A percentile compares a stretch with the other conserved stretches of the same genome.
These are phyloP conservation scores for Auanema freiburgensis DNA, from an alignment of 2,888 invertebrate species.

Conservation along the genomic window DNA sequence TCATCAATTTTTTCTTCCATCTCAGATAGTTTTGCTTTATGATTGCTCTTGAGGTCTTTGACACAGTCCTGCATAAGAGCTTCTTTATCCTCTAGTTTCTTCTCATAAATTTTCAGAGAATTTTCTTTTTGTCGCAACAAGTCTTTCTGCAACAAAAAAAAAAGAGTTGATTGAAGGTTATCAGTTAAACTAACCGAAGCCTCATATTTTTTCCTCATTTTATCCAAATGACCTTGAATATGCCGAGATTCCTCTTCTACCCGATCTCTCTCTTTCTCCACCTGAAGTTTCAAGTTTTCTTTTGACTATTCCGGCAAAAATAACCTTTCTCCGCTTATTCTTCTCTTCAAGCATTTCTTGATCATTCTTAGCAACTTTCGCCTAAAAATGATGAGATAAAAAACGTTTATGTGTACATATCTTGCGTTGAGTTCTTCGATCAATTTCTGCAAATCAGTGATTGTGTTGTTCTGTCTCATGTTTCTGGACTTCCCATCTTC, in stretches of 20 bases:
- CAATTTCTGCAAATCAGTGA: conserved; percentile 51
- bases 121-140: conserved; percentile 48
- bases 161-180: conserved; percentile 14
- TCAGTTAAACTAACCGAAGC: conserved; percentile 35
- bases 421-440: conserved; percentile 53
- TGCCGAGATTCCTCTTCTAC: conserved; percentile 35
- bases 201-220: conserved; percentile 45
- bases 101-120: conserved; percentile 49
- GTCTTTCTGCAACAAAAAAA: no score
- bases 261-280: conserved; percentile 37
- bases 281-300: background rate
- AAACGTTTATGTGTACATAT: background rate
- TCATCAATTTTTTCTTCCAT: conserved; percentile 49
- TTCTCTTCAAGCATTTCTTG: conserved; percentile 37
- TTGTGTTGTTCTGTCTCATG: conserved; percentile 43
- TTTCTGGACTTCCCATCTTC: conserved; percentile 35
- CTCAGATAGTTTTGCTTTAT: conserved; percentile 44
- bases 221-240: conserved; percentile 32
- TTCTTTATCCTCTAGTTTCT: conserved; percentile 56
- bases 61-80: conserved; percentile 59
- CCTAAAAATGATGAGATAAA: conserved; percentile 23
- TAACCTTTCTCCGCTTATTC: conserved; percentile 34
- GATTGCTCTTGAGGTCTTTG: conserved; percentile 54
- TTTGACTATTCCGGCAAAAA: background rate
- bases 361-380: conserved; percentile 38